Percentiles rank a stretch among this genome's conserved stretches.
These are phyloP conservation scores for Schlechtendalia chinensis DNA, from an alignment of 1,140 invertebrate genomes.

Conservation along the genomic window DNA sequence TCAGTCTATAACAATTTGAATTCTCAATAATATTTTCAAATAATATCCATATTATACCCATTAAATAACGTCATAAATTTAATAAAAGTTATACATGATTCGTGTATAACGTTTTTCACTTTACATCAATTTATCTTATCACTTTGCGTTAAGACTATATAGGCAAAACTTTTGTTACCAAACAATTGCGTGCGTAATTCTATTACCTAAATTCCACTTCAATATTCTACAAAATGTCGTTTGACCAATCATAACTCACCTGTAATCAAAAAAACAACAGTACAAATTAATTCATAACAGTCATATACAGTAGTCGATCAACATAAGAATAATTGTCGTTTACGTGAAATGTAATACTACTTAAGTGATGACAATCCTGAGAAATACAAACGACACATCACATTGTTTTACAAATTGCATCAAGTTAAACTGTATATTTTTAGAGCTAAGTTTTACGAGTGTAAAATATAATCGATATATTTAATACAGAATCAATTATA, in stretches of 20 bases:
- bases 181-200: constrained; percentile 7
- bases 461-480: too few relatives aligned
- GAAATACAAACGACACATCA: too few relatives aligned
- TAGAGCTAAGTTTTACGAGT: too few relatives aligned
- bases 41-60: background rate
- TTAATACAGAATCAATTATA: too few relatives aligned
- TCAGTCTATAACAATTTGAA: too few relatives aligned
- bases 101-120: background rate
- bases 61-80: background rate
- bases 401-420: too few relatives aligned
- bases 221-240: background rate
- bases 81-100: background rate
- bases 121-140: background rate
- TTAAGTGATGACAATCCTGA: too few relatives aligned
- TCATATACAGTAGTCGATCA: too few relatives aligned
- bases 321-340: background rate
- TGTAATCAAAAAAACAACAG: constrained; percentile 5
- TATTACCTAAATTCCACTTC: background rate
- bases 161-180: background rate
- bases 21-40: background rate
- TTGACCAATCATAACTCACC: constrained; percentile 24
- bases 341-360: background rate
- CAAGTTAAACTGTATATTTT: too few relatives aligned
- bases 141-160: background rate
- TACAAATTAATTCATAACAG: background rate